phyloP scores from a whole-genome alignment of 2,113 vertebrate genomes.

The Lepus americanus region DNA sequence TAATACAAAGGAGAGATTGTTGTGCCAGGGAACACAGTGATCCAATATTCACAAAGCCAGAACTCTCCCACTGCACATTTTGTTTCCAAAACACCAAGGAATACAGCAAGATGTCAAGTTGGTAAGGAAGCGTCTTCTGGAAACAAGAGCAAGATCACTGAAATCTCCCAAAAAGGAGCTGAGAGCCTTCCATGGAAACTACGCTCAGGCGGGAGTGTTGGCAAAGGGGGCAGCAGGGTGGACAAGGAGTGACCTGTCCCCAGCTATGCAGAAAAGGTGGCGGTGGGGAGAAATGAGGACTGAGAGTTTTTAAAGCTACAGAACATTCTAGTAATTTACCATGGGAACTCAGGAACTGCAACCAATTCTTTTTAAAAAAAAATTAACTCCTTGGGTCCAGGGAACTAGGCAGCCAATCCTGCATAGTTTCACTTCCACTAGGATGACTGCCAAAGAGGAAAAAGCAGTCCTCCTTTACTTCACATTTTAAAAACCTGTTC shows the following conservation, averaged over 20 bases:
- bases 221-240: background rate
- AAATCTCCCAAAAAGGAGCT: slow-evolving; percentile 33
- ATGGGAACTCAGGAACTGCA: slow-evolving; percentile 70
- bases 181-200: background rate
- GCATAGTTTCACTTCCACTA: slow-evolving; percentile 52
- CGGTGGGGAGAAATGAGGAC: background rate
- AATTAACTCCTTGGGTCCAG: slow-evolving; percentile 74
- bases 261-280: accelerated
- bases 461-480: slow-evolving; percentile 6
- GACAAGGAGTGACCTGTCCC: background rate
- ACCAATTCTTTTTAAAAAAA: slow-evolving; percentile 63
- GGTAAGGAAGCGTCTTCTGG: slow-evolving; percentile 65
- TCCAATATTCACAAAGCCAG: slow-evolving; percentile 72
- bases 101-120: slow-evolving; percentile 61
- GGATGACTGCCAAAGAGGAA: slow-evolving; percentile 81
- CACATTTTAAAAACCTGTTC: slow-evolving; percentile 83
- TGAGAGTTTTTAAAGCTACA: slow-evolving; percentile 81
- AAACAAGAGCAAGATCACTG: slow-evolving; percentile 54
- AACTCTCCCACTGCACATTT: slow-evolving; percentile 70
- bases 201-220: accelerated
- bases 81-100: slow-evolving; percentile 82
- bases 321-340: slow-evolving; percentile 80
- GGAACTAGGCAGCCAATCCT: slow-evolving; percentile 66
- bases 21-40: slow-evolving; percentile 76
- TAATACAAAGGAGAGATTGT: slow-evolving; percentile 79